These are phyloP conservation scores for Tragelaphus buxtoni DNA, from an alignment of 2,113 vertebrate genomes.

Conservation along the genomic window DNA sequence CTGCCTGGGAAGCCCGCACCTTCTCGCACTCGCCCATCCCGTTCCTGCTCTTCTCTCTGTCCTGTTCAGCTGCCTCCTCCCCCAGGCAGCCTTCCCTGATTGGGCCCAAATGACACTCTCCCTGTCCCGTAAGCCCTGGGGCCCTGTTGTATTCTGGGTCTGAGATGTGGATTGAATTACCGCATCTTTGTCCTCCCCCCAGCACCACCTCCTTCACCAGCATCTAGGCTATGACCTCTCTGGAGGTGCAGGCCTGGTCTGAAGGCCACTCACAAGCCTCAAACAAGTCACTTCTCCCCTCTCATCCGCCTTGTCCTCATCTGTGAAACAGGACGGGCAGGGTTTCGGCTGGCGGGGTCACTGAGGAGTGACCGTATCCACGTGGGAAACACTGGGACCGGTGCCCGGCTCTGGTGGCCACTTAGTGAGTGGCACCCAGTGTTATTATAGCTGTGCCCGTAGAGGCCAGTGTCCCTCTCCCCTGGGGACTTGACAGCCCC, in stretches of 20 bases:
- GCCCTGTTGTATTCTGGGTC: background rate
- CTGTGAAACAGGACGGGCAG: background rate
- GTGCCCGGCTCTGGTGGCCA: rapidly evolving
- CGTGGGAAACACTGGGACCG: rapidly evolving
- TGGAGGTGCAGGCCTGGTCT: background rate
- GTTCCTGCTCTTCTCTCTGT: background rate
- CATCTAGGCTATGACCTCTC: background rate
- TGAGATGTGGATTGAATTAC: background rate
- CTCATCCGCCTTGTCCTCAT: background rate
- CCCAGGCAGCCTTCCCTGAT: background rate
- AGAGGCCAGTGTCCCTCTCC: background rate
- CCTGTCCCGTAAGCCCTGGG: background rate
- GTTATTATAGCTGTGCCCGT: background rate
- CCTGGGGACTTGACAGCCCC: background rate
- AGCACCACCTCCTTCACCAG: rapidly evolving
- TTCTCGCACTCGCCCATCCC: background rate
- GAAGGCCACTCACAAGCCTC: background rate
- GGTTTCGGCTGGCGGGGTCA: background rate
- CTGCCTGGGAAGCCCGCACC: background rate
- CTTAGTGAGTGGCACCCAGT: rapidly evolving
- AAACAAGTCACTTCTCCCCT: background rate
- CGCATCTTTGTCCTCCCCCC: background rate
- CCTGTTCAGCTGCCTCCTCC: background rate
- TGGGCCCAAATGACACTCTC: background rate
- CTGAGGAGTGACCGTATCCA: rapidly evolving